These are phyloP conservation scores for Oreortyx pictus DNA, from an alignment of 2,797 vertebrate species.

Conservation along the genomic window DNA sequence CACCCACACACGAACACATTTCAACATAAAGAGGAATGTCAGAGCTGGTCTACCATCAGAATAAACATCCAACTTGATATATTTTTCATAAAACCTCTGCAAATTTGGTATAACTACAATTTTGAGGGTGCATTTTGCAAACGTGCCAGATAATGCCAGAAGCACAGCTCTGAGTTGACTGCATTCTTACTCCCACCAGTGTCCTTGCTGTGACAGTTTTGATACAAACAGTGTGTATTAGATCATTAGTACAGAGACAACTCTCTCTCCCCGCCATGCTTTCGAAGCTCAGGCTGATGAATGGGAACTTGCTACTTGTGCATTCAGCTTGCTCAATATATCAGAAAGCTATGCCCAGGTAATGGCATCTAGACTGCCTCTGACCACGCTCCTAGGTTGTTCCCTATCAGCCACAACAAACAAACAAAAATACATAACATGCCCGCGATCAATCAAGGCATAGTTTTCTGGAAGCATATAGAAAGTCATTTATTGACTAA, in stretches of 20 bases:
- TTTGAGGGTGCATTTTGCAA: conserved; percentile 38
- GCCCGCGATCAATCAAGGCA: neutral
- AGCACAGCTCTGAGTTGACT: conserved; percentile 43
- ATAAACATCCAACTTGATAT: conserved; percentile 35
- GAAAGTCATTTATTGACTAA: conserved; percentile 36
- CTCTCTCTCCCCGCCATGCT: neutral
- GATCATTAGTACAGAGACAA: conserved; percentile 39
- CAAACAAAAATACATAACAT: neutral
- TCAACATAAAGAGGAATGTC: neutral
- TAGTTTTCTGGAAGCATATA: neutral
- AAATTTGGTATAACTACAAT: conserved; percentile 51
- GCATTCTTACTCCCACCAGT: conserved; percentile 14
- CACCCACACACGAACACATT: conserved; percentile 11
- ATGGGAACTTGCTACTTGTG: neutral
- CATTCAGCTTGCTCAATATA: neutral
- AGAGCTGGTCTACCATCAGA: conserved; percentile 1
- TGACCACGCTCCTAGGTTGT: neutral
- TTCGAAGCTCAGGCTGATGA: conserved; percentile 51
- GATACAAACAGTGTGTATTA: conserved; percentile 47
- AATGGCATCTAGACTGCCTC: neutral
- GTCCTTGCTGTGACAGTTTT: conserved; percentile 60
- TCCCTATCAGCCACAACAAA: conserved; percentile 40
- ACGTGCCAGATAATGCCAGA: conserved; percentile 39
- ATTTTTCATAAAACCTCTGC: conserved; percentile 38
- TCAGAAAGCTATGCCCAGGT: neutral